Base-by-base conservation (phyloP, 2,888 invertebrate genomes). In the Apodemia hepburni region DNA sequence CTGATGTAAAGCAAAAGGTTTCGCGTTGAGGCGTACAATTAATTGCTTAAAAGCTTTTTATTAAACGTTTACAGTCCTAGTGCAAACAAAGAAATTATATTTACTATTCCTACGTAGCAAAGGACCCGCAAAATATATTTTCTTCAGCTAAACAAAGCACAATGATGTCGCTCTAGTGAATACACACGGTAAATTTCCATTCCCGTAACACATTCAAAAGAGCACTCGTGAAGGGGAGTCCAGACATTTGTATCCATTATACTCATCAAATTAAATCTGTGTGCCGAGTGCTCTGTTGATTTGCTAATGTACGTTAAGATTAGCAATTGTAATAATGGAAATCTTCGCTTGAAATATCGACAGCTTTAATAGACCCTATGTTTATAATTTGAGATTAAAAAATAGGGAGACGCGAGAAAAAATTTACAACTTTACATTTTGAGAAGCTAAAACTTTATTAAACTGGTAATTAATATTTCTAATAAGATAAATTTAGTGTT, bases 191-290 rank as follows among this genome's bases (percentile, higher is more conserved):
- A 51, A 51, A 51, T 18, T 51, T 18, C 3, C 49, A 17, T 51
- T 51, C 51, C 22, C 27, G 11, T 54, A 54, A 22, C 51, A 54
- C 51, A 54, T 54, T 22, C 54, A 54, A 54, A 45, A 58, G 58
- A 47, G 45, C 35, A 29, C 51, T 51, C 22, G 22, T n/a, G 70
- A 75, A 71, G 75, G 77, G 79, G 76, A 69, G 68, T 62, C 64
- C 72, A 65, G 63, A 71, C 81, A 85, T 84, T 81, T 76, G 79
- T 82, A 75, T 84, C 79, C 78, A 83, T 86, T 84, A 85, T 73
- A 75, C 78, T 77, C 76, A 70, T 77, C 74, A 81, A 87, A 87
- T 87, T 83, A 82, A 87, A 87, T 85, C 81, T 78, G 15, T n/a
- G 45, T 45, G 76, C 73, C 69, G 75, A 74, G 73, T 79, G 73